Evolutionary conservation across 2,797 vertebrate species (phyloP).

Genomic region (Pteronotus mesoamericanus): DNA sequence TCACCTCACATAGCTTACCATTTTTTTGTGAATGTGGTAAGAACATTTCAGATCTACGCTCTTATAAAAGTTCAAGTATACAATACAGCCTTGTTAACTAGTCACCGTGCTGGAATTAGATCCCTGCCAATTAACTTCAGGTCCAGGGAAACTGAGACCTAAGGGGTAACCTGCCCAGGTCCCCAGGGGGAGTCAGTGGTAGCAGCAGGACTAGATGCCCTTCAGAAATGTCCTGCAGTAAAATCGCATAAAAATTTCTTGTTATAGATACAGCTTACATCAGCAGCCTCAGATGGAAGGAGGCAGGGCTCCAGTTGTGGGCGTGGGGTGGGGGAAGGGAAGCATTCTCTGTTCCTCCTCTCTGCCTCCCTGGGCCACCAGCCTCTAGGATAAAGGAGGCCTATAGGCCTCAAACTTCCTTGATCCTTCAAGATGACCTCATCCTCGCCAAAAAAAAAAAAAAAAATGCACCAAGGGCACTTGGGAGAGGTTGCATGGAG

Average conservation of each 20-base stretch:
- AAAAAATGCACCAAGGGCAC: conserved; percentile 84
- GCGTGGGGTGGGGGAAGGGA: neutral
- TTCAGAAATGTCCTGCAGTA: conserved; percentile 88
- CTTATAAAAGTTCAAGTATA: neutral
- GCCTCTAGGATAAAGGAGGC: conserved; percentile 89
- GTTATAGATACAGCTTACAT: conserved; percentile 74
- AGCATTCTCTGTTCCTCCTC: neutral
- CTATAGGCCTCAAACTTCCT: conserved; percentile 91
- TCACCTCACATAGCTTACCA: neutral
- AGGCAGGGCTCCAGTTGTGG: conserved; percentile 66
- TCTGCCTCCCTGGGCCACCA: conserved; percentile 70
- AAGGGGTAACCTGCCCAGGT: conserved; percentile 82
- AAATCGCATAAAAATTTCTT: conserved; percentile 91
- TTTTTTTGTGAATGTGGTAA: neutral
- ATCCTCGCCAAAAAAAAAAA: conserved; percentile 92
- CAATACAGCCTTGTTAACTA: neutral
- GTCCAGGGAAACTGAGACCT: conserved; percentile 38
- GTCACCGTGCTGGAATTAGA: neutral
- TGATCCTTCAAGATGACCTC: conserved; percentile 89
- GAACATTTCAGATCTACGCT: neutral
- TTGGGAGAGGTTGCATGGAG: neutral
- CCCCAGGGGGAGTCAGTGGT: conserved; percentile 88
- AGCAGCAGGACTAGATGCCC: conserved; percentile 89
- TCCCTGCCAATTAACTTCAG: conserved; percentile 78
- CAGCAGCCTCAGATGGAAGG: conserved; percentile 44